Conservation (phyloP, 2,797 vertebrate species). For the Harpagifer antarcticus region DNA sequence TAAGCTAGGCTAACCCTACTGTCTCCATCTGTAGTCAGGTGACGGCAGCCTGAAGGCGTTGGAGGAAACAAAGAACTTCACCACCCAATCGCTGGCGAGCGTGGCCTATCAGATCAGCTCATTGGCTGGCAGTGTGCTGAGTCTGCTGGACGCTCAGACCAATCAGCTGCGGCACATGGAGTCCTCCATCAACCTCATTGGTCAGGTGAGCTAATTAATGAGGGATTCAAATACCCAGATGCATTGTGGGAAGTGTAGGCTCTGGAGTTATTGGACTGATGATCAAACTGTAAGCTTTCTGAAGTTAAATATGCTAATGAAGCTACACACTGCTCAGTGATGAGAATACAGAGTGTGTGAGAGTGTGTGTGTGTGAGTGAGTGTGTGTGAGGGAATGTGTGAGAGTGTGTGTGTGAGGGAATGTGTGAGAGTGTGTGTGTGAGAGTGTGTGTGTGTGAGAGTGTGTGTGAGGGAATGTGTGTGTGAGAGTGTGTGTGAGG, state of each 20-base stretch:
- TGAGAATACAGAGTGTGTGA: too few relatives aligned
- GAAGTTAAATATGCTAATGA: too few relatives aligned
- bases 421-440: too few relatives aligned
- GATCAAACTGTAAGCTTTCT: too few relatives aligned
- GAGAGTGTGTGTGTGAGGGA: too few relatives aligned
- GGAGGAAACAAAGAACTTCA: slow-evolving; percentile 91
- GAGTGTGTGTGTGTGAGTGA: too few relatives aligned
- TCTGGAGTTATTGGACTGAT: neutral
- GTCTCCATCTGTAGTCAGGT: slow-evolving; percentile 42
- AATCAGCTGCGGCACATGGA: slow-evolving; percentile 85
- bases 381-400: too few relatives aligned
- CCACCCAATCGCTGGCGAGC: slow-evolving; percentile 92
- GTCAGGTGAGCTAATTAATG: slow-evolving; percentile 76
- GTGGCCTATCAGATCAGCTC: slow-evolving; percentile 91
- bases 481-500: too few relatives aligned
- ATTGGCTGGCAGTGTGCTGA: slow-evolving; percentile 85
- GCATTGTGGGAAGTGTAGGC: slow-evolving; percentile 11
- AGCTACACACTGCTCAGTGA: too few relatives aligned
- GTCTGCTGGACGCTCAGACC: slow-evolving; percentile 89
- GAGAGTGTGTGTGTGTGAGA: too few relatives aligned
- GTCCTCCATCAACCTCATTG: slow-evolving; percentile 85
- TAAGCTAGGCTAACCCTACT: slow-evolving; percentile 22
- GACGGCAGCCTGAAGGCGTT: slow-evolving; percentile 57
- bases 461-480: too few relatives aligned
- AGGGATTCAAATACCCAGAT: neutral